Conservation (phyloP, 2,797 vertebrate genomes). For the Cyclura pinguis region DNA sequence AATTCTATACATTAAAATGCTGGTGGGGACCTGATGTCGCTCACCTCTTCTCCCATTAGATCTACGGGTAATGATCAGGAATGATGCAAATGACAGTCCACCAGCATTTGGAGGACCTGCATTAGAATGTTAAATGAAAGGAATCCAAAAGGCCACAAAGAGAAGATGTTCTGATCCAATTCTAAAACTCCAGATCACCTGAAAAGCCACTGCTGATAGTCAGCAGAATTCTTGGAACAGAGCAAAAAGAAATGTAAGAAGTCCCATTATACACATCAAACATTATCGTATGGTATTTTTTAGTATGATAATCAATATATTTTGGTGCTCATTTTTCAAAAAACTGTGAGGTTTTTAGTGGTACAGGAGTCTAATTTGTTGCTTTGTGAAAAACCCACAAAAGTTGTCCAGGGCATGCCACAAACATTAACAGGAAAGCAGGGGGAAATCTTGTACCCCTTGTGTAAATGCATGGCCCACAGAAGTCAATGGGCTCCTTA, state of each 20-base stretch:
- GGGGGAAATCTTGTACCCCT: constrained; percentile 23
- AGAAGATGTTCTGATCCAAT: no score
- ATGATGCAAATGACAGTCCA: not conserved
- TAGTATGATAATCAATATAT: not conserved
- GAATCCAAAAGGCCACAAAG: not conserved
- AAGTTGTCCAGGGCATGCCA: not conserved
- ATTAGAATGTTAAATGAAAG: not conserved
- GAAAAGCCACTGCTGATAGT: not conserved
- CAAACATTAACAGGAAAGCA: not conserved
- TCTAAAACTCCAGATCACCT: not conserved
- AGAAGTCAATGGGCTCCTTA: constrained; percentile 20
- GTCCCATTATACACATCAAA: not conserved
- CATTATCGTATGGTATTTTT: not conserved
- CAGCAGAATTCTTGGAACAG: not conserved
- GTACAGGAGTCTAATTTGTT: not conserved
- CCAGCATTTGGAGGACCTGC: not conserved
- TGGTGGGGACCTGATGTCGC: not conserved
- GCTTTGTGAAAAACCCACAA: not conserved
- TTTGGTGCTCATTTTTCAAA: not conserved
- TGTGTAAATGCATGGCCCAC: constrained; percentile 5
- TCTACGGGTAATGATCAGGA: not conserved
- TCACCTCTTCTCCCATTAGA: not conserved
- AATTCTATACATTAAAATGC: not conserved
- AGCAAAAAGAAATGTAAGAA: not conserved
- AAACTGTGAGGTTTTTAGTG: not conserved